Conservation (phyloP, 2,797 vertebrate species). For the Clarias platycephalus region DNA sequence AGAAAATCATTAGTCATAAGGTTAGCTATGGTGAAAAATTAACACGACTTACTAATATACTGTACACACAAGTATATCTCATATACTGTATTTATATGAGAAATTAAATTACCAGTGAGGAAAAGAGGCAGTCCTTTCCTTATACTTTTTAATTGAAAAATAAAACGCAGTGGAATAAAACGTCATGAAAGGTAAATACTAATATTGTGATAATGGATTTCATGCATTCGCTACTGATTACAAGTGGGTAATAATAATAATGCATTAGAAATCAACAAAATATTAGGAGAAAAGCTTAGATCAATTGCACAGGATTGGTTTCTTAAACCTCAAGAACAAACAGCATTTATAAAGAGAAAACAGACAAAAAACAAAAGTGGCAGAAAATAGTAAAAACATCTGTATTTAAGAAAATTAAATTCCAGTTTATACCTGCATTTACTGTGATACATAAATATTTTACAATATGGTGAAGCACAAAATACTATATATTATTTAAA, state of each 20-base stretch:
- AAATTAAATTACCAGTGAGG: not conserved
- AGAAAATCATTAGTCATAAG: not conserved
- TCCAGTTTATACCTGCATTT: constrained; percentile 1
- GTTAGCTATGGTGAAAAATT: not conserved
- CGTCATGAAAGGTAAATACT: not conserved
- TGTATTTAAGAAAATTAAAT: constrained; percentile 12
- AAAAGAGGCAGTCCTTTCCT: not conserved
- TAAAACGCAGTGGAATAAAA: constrained; percentile 7
- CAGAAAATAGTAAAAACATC: constrained; percentile 3
- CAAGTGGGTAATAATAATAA: constrained; percentile 4
- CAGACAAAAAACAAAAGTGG: constrained; percentile 13
- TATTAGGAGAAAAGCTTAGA: not conserved
- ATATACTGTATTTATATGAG: not conserved
- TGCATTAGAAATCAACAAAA: constrained; percentile 1
- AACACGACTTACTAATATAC: not conserved
- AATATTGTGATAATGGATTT: not conserved
- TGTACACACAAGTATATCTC: not conserved
- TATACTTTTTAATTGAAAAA: constrained; percentile 28
- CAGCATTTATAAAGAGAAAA: constrained; percentile 31
- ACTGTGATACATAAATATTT: not conserved
- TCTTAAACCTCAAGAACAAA: not conserved
- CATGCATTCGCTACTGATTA: constrained; percentile 9
- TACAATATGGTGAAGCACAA: not conserved
- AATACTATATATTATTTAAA: constrained; percentile 19
- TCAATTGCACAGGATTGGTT: constrained; percentile 9